phyloP scores from a whole-genome alignment of 2,113 vertebrate species.

The Anser brachyrhynchus region DNA sequence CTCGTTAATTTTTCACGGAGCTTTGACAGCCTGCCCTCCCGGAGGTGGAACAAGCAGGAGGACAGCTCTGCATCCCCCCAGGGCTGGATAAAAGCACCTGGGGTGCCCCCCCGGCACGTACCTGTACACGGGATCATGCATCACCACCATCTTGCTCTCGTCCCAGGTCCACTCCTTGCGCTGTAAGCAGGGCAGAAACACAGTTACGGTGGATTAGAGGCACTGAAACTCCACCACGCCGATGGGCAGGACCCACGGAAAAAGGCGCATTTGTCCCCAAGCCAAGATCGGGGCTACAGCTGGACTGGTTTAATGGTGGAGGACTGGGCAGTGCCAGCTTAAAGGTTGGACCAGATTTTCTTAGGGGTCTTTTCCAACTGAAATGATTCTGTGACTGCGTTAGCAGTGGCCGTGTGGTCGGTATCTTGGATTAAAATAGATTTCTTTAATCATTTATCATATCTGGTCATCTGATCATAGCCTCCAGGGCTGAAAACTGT shows the following conservation, averaged over 20 bases:
- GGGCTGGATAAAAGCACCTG: background rate
- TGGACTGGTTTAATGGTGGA: no score
- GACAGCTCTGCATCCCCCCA: accelerated
- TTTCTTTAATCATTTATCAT: background rate
- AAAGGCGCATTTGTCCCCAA: background rate
- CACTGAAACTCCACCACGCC: background rate
- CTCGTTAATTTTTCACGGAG: background rate
- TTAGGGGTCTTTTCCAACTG: no score
- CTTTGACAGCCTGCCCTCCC: background rate
- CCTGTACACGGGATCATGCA: slow-evolving; percentile 87
- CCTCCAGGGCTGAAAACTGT: slow-evolving; percentile 1
- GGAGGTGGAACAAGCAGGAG: background rate
- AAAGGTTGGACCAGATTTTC: no score
- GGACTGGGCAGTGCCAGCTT: no score
- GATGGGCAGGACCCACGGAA: background rate
- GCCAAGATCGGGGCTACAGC: background rate
- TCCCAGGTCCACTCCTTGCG: slow-evolving; percentile 90
- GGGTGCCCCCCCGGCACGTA: background rate
- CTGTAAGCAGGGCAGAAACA: slow-evolving; percentile 52
- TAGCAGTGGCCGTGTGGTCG: background rate
- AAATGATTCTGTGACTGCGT: background rate
- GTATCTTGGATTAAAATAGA: background rate
- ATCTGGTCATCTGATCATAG: background rate
- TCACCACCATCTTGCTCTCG: slow-evolving; percentile 85
- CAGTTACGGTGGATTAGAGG: background rate